Evolutionary conservation across 2,113 vertebrate genomes (phyloP).

Genomic region (Pao palembangensis): DNA sequence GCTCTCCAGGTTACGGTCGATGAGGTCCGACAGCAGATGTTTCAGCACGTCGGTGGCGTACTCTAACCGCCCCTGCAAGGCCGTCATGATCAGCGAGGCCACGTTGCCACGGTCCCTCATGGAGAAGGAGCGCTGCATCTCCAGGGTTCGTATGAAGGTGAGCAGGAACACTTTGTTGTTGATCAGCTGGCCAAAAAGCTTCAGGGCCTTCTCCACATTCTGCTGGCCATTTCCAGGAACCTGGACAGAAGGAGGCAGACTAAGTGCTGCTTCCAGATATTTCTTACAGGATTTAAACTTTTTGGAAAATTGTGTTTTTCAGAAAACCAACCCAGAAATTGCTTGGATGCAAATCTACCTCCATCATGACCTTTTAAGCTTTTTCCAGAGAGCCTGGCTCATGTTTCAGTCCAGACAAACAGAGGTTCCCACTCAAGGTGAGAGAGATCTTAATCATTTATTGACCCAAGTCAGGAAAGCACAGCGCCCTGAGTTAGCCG

Average conservation of each 20-base stretch:
- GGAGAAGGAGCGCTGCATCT: conserved; percentile 95
- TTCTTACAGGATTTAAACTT: too few relatives aligned
- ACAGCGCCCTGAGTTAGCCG: conserved; percentile 18
- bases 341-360: not conserved
- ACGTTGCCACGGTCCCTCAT: conserved; percentile 98
- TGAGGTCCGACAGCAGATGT: conserved; percentile 94
- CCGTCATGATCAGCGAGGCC: conserved; percentile 98
- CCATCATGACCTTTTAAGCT: conserved; percentile 49
- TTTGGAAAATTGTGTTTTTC: too few relatives aligned
- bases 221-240: conserved; percentile 95
- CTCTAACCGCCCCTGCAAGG: conserved; percentile 91
- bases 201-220: conserved; percentile 94
- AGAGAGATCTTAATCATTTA: conserved; percentile 60
- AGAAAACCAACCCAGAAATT: not conserved
- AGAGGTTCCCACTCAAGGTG: conserved; percentile 26
- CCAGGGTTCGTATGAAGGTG: conserved; percentile 94
- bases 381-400: conserved; percentile 44
- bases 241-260: conserved; percentile 62
- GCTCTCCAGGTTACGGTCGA: conserved; percentile 97
- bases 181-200: conserved; percentile 94
- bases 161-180: conserved; percentile 98
- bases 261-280: not conserved
- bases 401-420: conserved; percentile 49
- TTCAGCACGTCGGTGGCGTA: conserved; percentile 97
- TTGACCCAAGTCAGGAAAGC: conserved; percentile 34